Base-by-base conservation (phyloP, 2,797 vertebrate genomes). In the Atherinosoma microstoma region DNA sequence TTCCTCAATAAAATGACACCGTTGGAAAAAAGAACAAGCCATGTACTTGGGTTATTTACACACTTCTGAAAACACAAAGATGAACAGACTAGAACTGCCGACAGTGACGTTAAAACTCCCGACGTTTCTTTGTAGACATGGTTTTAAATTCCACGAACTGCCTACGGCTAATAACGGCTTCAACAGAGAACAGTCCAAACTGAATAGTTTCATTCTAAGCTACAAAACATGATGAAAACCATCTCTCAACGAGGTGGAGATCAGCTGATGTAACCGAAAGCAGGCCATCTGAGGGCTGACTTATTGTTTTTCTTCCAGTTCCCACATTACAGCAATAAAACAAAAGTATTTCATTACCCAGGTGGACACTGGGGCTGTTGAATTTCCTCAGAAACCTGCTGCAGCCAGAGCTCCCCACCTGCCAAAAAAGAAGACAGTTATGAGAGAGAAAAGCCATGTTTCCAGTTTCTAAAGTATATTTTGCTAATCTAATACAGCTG, bases 361-460 rank as follows among this genome's bases (percentile, higher is more conserved):
- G 91, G 42, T 2, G 98, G 98, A 93, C 98, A 99, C 69, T 95
- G 90, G 18, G 91, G 85, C 69, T 91, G 86, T 65, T 89, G 80
- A 73, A 94, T 84, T 58, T 91, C 91, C 36, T 95, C 93, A 89
- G 95, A 94, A 0, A 79, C 66, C 29, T 89, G 91, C 81, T 96
- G 87, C 60, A 94, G 78, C 98, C 98, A 99, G 73, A 91, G 85
- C 42, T 91, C 87, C 71, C 90, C 92, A 10, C 24, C 84, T 84
- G 74, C 30, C 95, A 89, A 71, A 91, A 84, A 85, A 89, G 74
- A 93, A 66, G 29, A 71, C 32, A 6, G 36, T 6, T 22, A 58
- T 73, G 60, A 82, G 60, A 58, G 60, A 58, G 30, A 22, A 51
- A 40, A 35, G 10, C 0, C 15, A 34, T 10, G 5, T 32, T 66